Base-by-base conservation (phyloP, 1,140 invertebrate genomes). In the Stegodyphus dumicola region DNA sequence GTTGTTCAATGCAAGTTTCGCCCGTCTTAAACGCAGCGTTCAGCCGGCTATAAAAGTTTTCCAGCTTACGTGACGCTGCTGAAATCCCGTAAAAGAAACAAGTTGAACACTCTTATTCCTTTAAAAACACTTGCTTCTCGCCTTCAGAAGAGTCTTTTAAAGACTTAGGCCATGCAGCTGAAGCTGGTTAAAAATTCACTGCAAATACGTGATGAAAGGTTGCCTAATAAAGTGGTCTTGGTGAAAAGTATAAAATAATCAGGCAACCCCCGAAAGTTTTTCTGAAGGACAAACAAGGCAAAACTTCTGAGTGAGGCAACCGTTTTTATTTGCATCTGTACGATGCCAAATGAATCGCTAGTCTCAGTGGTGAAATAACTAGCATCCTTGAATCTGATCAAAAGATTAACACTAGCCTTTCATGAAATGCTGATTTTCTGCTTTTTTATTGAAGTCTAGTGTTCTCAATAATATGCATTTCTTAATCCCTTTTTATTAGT, bases 171-270 rank as follows among this genome's bases (percentile, higher is more conserved):
- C 56, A 10, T 5, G 2, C 9, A 60, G 56, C 15, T 60, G 56
- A 56, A 53, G n/a, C 6, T 60, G n/a, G 17, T 80, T 81, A 81
- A 81, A 81, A 81, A 81, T 81, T 81, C 78, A 81, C 49, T 51
- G 69, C 56, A 18, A 10, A 73, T 64, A 81, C 78, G 78, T 81
- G 78, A 52, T 49, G 67, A 79, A 54, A 79, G 77, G 17, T 17
- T 67, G 15, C 17, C 9, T 10, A 10, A 60, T 60, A 60, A 10
- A 60, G 9, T 10, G 56, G 5, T 60, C 15, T 60, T 9, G 15
- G 9, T 15, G 15, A 60, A 60, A 60, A 15, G 56, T 60, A 15
- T 60, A 60, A 60, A 60, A 60, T 60, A 10, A 60, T 10, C 15
- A 60, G 0, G 9, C 9, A 9, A 0, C 56, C 1, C 56, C 56